Percentiles rank a stretch among this genome's conserved stretches.
Evolutionary conservation across 2,113 vertebrate species (phyloP).

Genomic region (Nettapus auritus): DNA sequence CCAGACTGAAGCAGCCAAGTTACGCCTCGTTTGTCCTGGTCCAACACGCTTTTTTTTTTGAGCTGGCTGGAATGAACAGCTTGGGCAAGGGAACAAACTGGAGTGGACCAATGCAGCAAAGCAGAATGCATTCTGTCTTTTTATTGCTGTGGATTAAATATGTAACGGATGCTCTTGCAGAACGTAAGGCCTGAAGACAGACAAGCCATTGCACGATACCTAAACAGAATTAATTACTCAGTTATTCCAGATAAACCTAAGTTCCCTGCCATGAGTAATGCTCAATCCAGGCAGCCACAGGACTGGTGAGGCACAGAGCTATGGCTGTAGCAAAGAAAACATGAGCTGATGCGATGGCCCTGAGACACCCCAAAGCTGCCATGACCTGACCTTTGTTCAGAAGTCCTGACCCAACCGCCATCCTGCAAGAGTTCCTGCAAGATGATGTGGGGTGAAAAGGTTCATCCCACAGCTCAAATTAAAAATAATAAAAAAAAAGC

Average conservation of each 20-base stretch:
- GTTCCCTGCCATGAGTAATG: constrained; percentile 50
- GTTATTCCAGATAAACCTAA: constrained; percentile 71
- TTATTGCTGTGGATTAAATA: constrained; percentile 34
- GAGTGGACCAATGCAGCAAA: not conserved
- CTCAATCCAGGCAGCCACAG: constrained; percentile 38
- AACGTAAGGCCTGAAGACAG: constrained; percentile 41
- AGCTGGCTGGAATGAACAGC: not conserved
- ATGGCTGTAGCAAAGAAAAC: not conserved
- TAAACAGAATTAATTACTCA: constrained; percentile 66
- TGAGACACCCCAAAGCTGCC: not conserved
- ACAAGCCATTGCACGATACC: constrained; percentile 44
- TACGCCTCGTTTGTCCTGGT: not conserved
- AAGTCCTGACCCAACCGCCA: not conserved
- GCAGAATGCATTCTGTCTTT: not conserved
- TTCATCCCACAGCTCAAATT: no score
- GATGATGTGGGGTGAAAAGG: not conserved
- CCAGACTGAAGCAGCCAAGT: not conserved
- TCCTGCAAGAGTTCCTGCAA: not conserved
- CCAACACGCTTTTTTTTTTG: not conserved
- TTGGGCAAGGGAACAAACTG: not conserved
- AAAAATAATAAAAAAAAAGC: not conserved
- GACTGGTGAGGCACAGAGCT: not conserved
- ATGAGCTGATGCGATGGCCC: not conserved
- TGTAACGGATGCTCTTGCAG: constrained; percentile 7
- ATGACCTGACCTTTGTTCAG: not conserved